Conservation (phyloP, 1,140 invertebrate genomes). For the Aricia agestis region DNA sequence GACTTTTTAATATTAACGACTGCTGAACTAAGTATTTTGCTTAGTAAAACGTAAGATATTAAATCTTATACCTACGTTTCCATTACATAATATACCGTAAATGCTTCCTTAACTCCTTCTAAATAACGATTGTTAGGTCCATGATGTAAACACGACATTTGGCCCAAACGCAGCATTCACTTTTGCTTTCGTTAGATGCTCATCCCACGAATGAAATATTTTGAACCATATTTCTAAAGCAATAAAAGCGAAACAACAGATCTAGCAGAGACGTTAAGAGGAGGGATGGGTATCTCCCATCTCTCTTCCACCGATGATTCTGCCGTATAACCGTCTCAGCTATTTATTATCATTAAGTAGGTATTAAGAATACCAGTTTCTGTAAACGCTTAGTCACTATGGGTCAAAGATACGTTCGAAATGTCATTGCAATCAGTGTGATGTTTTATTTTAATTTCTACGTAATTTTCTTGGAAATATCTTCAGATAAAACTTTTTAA, state of each 20-base stretch:
- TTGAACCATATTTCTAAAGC: not conserved
- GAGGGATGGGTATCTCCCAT: conserved; percentile 35
- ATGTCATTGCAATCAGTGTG: conserved; percentile 54
- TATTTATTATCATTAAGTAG: conserved; percentile 42
- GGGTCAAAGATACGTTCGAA: conserved; percentile 52
- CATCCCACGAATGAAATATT: conserved; percentile 45
- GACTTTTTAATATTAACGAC: no score
- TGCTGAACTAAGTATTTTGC: not conserved
- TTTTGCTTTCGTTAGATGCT: conserved; percentile 62
- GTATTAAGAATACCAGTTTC: conserved; percentile 62
- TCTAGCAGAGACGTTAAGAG: conserved; percentile 29
- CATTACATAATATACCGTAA: not conserved
- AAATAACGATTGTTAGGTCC: not conserved
- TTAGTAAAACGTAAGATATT: not conserved
- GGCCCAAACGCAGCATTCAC: conserved; percentile 43
- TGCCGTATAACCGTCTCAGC: conserved; percentile 30
- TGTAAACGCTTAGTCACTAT: conserved; percentile 57
- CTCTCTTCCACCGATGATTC: conserved; percentile 32
- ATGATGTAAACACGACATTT: conserved; percentile 16
- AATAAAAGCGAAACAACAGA: not conserved
- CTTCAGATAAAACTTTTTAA: not conserved
- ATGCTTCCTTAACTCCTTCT: not conserved
- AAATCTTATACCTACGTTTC: not conserved
- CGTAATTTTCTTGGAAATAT: conserved; percentile 20
- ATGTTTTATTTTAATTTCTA: conserved; percentile 40